Conservation (phyloP, 1,140 invertebrate species). For the Lepidotrigona ventralis region DNA sequence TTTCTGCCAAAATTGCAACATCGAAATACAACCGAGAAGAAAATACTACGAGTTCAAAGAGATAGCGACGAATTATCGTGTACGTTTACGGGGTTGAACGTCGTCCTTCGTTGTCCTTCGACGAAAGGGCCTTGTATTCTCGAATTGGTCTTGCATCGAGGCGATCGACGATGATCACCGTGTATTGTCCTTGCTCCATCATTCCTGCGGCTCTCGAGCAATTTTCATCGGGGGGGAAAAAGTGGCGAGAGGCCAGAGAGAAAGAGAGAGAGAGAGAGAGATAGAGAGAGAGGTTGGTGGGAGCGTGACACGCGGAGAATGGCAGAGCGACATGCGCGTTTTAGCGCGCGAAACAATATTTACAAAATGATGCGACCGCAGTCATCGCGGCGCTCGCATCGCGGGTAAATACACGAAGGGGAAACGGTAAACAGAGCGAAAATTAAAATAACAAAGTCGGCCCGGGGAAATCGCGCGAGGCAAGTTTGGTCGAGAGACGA, state of each 20-base stretch:
- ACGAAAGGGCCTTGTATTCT: too few relatives aligned
- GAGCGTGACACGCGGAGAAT: slow-evolving; percentile 5
- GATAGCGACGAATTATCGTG: too few relatives aligned
- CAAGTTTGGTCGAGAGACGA: not conserved
- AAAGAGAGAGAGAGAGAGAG: too few relatives aligned
- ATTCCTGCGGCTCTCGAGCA: slow-evolving; percentile 21
- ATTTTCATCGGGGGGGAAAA: slow-evolving; percentile 61
- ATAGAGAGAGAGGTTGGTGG: not conserved
- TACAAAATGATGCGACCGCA: slow-evolving; percentile 62
- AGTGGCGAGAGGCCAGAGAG: too few relatives aligned
- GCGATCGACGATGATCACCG: not conserved
- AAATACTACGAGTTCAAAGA: too few relatives aligned
- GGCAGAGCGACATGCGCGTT: slow-evolving; percentile 31
- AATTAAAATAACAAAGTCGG: slow-evolving; percentile 56
- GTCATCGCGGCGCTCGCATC: slow-evolving; percentile 46
- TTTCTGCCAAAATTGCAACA: too few relatives aligned
- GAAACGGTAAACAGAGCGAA: slow-evolving; percentile 47
- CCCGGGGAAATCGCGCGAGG: slow-evolving; percentile 17
- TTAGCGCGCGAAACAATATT: slow-evolving; percentile 56
- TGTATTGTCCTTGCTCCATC: slow-evolving; percentile 23
- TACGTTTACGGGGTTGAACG: too few relatives aligned
- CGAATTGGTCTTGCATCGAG: too few relatives aligned
- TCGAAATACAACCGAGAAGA: too few relatives aligned
- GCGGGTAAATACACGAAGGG: slow-evolving; percentile 57
- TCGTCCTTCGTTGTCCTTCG: too few relatives aligned